Conservation (phyloP, 2,113 vertebrate genomes). For the Serilophus lunatus region DNA sequence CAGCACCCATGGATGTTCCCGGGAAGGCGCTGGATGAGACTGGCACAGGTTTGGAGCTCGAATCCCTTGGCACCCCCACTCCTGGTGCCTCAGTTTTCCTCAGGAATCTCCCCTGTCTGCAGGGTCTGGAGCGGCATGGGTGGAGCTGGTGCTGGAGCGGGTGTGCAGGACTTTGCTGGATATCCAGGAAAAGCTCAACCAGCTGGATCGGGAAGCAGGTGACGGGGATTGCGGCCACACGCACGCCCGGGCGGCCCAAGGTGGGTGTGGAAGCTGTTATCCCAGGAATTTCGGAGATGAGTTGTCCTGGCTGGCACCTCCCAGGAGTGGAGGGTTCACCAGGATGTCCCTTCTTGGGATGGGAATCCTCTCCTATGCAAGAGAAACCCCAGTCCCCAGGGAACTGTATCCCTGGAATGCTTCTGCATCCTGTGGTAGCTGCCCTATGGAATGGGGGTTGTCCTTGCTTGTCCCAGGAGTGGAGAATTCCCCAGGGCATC, state of each 20-base stretch:
- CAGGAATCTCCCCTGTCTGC: fast-evolving
- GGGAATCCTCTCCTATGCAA: not conserved
- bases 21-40: not conserved
- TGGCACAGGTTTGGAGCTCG: conserved; percentile 12
- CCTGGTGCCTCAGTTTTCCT: not conserved
- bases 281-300: not conserved
- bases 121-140: conserved; percentile 64
- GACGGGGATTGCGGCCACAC: conserved; percentile 95
- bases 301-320: no score
- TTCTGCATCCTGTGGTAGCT: not conserved
- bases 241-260: conserved; percentile 83
- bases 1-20: not conserved
- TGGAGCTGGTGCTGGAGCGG: conserved; percentile 58
- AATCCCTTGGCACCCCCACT: fast-evolving
- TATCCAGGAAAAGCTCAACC: conserved; percentile 83
- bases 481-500: not conserved
- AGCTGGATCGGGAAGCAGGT: conserved; percentile 85
- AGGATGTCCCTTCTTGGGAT: fast-evolving
- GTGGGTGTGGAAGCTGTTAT: conserved; percentile 30
- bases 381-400: not conserved
- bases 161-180: conserved; percentile 78
- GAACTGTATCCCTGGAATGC: no score
- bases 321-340: fast-evolving
- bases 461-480: not conserved
- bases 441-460: not conserved